Conservation (phyloP, 2,113 vertebrate genomes). For the Aptenodytes forsteri region DNA sequence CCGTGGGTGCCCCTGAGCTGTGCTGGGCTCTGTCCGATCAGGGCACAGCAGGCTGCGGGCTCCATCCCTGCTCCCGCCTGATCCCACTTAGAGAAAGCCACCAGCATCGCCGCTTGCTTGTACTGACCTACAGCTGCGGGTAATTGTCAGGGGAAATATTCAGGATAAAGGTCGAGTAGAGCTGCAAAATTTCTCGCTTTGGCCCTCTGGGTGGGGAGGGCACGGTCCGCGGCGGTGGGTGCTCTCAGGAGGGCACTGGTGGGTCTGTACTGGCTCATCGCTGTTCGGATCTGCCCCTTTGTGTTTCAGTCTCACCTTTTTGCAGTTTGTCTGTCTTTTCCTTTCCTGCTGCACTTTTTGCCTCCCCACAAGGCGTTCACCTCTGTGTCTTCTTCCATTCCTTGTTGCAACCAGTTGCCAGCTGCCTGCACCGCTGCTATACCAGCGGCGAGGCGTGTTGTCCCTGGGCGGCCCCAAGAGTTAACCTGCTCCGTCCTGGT, state of each 20-base stretch:
- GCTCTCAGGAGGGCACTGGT: not conserved
- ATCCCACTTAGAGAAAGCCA: fast-evolving
- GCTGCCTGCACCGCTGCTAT: not conserved
- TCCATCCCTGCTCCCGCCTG: not conserved
- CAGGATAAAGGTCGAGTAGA: not conserved
- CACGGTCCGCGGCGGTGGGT: fast-evolving
- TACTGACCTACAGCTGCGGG: fast-evolving
- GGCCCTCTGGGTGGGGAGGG: not conserved
- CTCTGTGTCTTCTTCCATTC: not conserved
- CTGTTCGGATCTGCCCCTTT: fast-evolving
- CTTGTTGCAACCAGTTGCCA: not conserved
- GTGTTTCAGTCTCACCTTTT: not conserved
- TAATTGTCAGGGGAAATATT: not conserved
- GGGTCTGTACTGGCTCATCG: fast-evolving
- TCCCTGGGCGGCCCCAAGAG: not conserved
- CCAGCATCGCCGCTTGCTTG: fast-evolving
- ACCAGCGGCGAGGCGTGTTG: too few relatives aligned
- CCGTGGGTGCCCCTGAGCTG: fast-evolving
- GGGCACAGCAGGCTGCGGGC: not conserved
- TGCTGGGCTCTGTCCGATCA: too few relatives aligned
- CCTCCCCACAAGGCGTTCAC: not conserved
- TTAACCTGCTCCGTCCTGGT: not conserved
- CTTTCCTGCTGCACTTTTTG: not conserved
- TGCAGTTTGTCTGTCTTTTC: not conserved
- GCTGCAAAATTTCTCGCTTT: not conserved